Evolutionary conservation across 2,797 vertebrate species (phyloP).

Genomic region (Macrochelys suwanniensis): DNA sequence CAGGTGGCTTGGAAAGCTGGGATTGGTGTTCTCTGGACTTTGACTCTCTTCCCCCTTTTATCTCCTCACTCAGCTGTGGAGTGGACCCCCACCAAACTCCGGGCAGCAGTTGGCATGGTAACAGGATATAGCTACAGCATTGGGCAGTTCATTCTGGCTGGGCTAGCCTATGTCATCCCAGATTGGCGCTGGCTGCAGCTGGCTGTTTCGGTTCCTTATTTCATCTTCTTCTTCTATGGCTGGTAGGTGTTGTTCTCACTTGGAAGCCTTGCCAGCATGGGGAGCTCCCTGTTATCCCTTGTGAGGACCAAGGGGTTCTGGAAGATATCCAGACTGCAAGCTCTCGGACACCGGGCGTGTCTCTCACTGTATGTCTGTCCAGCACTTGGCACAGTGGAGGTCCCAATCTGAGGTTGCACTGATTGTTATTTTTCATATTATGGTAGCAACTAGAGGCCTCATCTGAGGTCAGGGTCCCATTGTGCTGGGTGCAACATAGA

Average conservation of each 20-base stretch:
- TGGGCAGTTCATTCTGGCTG: conserved; percentile 83
- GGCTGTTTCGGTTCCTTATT: conserved; percentile 84
- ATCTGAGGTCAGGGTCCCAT: neutral
- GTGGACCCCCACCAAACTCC: conserved; percentile 84
- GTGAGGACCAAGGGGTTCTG: no score
- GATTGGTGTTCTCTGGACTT: rapidly evolving
- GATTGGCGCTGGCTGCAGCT: conserved; percentile 88
- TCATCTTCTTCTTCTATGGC: conserved; percentile 81
- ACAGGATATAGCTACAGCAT: conserved; percentile 82
- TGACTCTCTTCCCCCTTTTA: neutral
- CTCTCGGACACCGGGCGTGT: neutral
- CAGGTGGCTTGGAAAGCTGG: neutral
- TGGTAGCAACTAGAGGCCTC: neutral
- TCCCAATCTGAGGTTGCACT: neutral
- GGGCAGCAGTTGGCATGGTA: conserved; percentile 80
- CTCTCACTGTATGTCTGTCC: neutral
- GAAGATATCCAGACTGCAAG: neutral
- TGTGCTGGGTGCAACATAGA: neutral
- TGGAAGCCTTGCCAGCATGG: neutral
- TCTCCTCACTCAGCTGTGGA: conserved; percentile 80
- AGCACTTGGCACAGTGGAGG: neutral
- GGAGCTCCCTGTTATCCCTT: neutral
- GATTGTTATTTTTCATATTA: neutral
- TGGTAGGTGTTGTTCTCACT: conserved; percentile 78
- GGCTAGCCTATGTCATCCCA: conserved; percentile 82